phyloP scores from a whole-genome alignment of 2,797 vertebrate genomes.

The Phaenicophaeus curvirostris region DNA sequence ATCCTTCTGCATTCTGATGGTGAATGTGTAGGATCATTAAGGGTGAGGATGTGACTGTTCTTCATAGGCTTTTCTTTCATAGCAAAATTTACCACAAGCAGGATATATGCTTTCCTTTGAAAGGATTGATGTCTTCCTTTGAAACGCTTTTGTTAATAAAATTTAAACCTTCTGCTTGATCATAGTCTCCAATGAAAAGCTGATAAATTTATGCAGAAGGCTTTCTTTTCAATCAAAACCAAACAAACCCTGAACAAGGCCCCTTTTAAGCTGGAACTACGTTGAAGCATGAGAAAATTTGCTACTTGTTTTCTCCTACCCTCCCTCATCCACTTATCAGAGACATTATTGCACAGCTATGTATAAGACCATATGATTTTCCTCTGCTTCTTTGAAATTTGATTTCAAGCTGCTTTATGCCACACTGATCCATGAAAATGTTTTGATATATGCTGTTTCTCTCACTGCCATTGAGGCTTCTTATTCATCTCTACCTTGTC shows the following conservation, averaged over 20 bases:
- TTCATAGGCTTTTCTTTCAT: background rate
- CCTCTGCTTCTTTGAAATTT: slow-evolving; percentile 27
- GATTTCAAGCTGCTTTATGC: slow-evolving; percentile 40
- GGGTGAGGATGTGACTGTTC: background rate
- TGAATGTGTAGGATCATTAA: background rate
- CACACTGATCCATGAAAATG: background rate
- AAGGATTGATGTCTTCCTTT: background rate
- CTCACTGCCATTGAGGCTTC: background rate
- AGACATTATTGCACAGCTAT: background rate
- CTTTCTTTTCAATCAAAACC: slow-evolving; percentile 9
- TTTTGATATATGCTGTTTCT: background rate
- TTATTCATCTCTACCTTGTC: background rate
- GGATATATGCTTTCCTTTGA: background rate
- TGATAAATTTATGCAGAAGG: background rate
- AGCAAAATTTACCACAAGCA: background rate
- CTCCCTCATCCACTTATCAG: background rate
- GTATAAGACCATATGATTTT: background rate
- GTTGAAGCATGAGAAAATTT: slow-evolving; percentile 8
- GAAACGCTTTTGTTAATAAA: background rate
- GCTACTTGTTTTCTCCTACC: background rate
- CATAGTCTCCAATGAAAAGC: background rate
- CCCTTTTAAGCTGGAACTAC: slow-evolving; percentile 20
- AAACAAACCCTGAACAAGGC: background rate
- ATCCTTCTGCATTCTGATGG: background rate
- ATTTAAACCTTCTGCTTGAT: slow-evolving; percentile 1